Conservation (phyloP, 2,113 vertebrate species). For the Heterocephalus glaber region DNA sequence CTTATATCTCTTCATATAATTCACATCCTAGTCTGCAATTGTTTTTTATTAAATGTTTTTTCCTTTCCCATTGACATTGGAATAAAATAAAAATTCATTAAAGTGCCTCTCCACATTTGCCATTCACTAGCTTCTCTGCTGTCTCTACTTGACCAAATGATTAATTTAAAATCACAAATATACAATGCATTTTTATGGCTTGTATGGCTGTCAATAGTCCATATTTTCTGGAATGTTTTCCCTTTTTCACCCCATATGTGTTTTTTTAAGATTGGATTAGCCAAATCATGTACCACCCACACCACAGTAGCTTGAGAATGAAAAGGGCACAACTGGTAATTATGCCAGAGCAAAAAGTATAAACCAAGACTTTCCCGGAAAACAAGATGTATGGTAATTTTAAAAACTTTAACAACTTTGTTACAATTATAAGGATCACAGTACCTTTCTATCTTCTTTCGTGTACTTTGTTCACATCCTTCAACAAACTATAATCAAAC, state of each 20-base stretch:
- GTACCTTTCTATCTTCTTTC: background rate
- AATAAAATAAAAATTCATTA: background rate
- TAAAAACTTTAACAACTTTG: background rate
- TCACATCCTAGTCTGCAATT: background rate
- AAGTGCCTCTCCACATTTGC: background rate
- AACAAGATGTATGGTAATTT: background rate
- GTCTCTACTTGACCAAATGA: background rate
- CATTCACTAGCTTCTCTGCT: background rate
- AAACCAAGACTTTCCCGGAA: background rate
- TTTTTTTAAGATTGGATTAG: background rate
- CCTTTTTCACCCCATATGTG: background rate
- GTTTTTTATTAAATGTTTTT: background rate
- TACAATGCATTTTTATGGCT: background rate
- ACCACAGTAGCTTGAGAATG: background rate
- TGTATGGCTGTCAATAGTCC: background rate
- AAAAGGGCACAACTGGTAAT: background rate
- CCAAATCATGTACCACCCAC: background rate
- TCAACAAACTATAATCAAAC: background rate
- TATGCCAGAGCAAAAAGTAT: background rate
- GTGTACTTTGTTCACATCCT: background rate
- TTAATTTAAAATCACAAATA: background rate
- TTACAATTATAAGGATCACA: background rate
- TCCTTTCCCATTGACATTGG: background rate
- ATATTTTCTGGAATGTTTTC: background rate
- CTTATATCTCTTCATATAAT: background rate